Conservation (phyloP, 2,888 invertebrate species). For the Athalia rosae region DNA sequence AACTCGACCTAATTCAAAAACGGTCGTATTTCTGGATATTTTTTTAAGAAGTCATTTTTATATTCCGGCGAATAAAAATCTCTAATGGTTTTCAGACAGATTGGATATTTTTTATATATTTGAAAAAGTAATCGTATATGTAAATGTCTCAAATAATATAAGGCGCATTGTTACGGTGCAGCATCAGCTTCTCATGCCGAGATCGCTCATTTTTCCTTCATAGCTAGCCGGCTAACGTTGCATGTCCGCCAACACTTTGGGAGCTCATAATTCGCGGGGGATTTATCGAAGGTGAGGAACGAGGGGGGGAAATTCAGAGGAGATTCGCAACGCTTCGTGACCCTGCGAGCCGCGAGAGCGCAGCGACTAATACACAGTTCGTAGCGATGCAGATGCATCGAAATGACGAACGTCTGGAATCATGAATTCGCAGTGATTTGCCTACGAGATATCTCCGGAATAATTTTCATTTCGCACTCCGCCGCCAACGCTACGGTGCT, state of each 20-base stretch:
- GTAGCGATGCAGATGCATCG: slow-evolving; percentile 33
- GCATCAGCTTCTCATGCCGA: neutral
- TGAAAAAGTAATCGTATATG: neutral
- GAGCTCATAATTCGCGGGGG: slow-evolving; percentile 44
- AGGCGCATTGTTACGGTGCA: slow-evolving; percentile 27
- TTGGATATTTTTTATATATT: neutral
- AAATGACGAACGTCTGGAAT: slow-evolving; percentile 21
- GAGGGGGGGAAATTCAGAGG: slow-evolving; percentile 1
- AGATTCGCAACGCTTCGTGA: slow-evolving; percentile 35
- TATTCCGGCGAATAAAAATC: too few species aligned
- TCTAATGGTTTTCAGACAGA: neutral
- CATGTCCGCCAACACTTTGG: slow-evolving; percentile 46
- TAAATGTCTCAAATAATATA: slow-evolving; percentile 5
- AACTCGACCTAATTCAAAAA: too few species aligned
- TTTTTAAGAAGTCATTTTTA: too few species aligned
- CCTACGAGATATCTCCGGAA: slow-evolving; percentile 1
- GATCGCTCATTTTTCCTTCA: slow-evolving; percentile 25
- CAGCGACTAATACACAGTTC: neutral
- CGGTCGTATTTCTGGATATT: too few species aligned
- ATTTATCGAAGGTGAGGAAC: neutral
- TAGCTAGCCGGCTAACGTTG: slow-evolving; percentile 31
- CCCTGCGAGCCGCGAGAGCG: slow-evolving; percentile 16
- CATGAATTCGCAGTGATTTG: slow-evolving; percentile 31
- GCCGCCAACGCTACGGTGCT: neutral
- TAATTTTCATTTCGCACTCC: slow-evolving; percentile 36